These are phyloP conservation scores for Andricus grossulariae DNA, from an alignment of 1,140 invertebrate genomes.

Conservation along the genomic window DNA sequence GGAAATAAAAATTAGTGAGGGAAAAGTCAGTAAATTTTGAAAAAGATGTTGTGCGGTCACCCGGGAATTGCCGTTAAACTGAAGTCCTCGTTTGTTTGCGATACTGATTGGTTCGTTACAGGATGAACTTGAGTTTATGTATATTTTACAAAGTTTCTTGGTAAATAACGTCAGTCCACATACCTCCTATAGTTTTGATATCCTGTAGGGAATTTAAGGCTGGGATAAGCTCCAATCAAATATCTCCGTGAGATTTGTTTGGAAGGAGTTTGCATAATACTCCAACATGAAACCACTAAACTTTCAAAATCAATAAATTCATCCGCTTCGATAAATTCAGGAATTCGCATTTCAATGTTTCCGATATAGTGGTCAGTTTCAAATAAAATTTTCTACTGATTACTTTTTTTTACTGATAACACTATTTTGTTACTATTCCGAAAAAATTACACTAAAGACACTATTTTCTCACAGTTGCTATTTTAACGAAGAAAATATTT, in stretches of 20 bases:
- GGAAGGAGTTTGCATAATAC: not conserved
- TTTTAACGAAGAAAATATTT: too few relatives aligned
- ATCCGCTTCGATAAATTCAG: slow-evolving; percentile 6
- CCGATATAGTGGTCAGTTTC: not conserved
- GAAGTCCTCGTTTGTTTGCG: slow-evolving; percentile 40
- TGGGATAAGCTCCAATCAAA: not conserved
- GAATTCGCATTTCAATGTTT: not conserved
- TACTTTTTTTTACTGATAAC: too few relatives aligned
- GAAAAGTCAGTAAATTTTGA: too few relatives aligned
- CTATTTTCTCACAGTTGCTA: too few relatives aligned
- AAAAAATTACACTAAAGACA: too few relatives aligned
- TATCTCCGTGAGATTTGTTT: not conserved
- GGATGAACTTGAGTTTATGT: slow-evolving; percentile 19
- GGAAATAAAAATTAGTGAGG: too few relatives aligned
- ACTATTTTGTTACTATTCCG: too few relatives aligned
- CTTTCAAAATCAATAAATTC: not conserved
- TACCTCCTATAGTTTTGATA: not conserved
- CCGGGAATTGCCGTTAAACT: not conserved
- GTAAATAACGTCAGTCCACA: slow-evolving; percentile 7
- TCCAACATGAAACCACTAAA: not conserved
- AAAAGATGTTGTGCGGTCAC: too few relatives aligned
- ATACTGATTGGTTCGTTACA: slow-evolving; percentile 51
- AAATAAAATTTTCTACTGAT: too few relatives aligned
- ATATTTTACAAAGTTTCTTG: slow-evolving; percentile 25
- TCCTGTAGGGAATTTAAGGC: not conserved